Evolutionary conservation across 2,113 vertebrate genomes (phyloP).

Genomic region (Scophthalmus maximus): DNA sequence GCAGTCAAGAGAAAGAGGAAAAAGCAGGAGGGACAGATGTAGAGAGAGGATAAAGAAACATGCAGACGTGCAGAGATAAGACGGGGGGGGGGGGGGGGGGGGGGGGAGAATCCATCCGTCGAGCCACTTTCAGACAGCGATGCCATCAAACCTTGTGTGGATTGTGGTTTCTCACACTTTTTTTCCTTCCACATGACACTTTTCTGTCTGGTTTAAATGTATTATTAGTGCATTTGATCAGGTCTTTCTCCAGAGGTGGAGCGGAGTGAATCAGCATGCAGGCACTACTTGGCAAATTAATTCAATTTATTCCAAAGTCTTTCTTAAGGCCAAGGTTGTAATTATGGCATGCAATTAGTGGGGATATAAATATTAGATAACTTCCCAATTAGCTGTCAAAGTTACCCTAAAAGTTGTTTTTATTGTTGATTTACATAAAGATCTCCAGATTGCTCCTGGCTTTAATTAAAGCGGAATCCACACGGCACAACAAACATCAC

Average conservation of each 20-base stretch:
- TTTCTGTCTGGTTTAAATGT: slow-evolving; percentile 55
- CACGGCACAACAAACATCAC: slow-evolving; percentile 29
- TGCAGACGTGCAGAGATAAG: slow-evolving; percentile 31
- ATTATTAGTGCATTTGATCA: slow-evolving; percentile 71
- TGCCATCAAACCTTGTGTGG: slow-evolving; percentile 8
- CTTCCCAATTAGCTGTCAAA: slow-evolving; percentile 60
- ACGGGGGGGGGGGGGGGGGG: background rate
- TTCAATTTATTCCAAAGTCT: slow-evolving; percentile 74
- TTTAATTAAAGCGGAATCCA: slow-evolving; percentile 54
- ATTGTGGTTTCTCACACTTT: slow-evolving; percentile 1
- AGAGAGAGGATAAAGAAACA: slow-evolving; percentile 44
- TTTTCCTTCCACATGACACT: slow-evolving; percentile 28
- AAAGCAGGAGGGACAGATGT: slow-evolving; percentile 17
- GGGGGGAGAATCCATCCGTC: background rate
- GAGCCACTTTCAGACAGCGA: slow-evolving; percentile 2
- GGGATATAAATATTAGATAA: slow-evolving; percentile 73
- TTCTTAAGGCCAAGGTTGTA: slow-evolving; percentile 76
- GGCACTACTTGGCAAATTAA: slow-evolving; percentile 72
- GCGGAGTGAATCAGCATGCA: slow-evolving; percentile 67
- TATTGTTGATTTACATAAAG: slow-evolving; percentile 63
- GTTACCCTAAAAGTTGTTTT: slow-evolving; percentile 53
- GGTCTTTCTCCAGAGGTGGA: slow-evolving; percentile 58
- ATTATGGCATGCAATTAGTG: slow-evolving; percentile 78
- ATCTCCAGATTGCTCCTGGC: slow-evolving; percentile 29
- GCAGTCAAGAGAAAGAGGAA: slow-evolving; percentile 37